A percentile compares a stretch with the other conserved stretches of the same genome.
These are phyloP conservation scores for Danio aesculapii DNA, from an alignment of 2,797 vertebrate species.

Conservation along the genomic window DNA sequence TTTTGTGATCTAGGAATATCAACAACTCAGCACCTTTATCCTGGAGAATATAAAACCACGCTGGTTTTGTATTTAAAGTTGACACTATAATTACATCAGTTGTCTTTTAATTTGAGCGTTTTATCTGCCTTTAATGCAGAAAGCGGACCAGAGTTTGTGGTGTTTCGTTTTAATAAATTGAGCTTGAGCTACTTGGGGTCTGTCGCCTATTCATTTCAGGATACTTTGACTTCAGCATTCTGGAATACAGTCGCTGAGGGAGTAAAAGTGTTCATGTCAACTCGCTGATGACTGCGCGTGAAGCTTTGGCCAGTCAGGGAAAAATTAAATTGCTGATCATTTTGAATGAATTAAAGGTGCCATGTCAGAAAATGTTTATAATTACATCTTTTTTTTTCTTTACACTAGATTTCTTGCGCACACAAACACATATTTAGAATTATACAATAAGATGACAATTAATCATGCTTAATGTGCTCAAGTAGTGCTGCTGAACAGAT, in stretches of 20 bases:
- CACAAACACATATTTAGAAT: background rate
- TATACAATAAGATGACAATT: background rate
- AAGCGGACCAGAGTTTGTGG: conserved; percentile 59
- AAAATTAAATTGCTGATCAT: background rate
- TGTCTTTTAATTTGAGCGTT: conserved; percentile 36
- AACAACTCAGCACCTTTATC: background rate
- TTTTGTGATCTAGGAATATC: background rate
- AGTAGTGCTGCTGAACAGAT: too few species aligned
- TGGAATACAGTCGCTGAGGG: background rate
- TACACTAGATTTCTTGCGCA: background rate
- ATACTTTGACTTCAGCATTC: background rate
- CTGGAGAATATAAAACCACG: background rate
- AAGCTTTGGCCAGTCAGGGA: conserved; percentile 17
- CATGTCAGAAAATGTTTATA: background rate
- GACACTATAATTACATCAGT: background rate
- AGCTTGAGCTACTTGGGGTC: conserved; percentile 63
- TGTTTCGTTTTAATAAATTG: conserved; percentile 78
- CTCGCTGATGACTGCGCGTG: conserved; percentile 9
- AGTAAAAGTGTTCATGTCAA: conserved; percentile 12
- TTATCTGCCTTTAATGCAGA: conserved; percentile 59
- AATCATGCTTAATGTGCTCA: background rate
- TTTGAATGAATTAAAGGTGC: conserved; percentile 19
- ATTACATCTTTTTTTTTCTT: background rate
- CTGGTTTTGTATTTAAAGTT: conserved; percentile 7
- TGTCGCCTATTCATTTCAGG: conserved; percentile 25